Evolutionary conservation across 1,140 invertebrate species (phyloP), one percentile per base, ranked within the genome.

Genomic region (Acromyrmex echinatior): DNA sequence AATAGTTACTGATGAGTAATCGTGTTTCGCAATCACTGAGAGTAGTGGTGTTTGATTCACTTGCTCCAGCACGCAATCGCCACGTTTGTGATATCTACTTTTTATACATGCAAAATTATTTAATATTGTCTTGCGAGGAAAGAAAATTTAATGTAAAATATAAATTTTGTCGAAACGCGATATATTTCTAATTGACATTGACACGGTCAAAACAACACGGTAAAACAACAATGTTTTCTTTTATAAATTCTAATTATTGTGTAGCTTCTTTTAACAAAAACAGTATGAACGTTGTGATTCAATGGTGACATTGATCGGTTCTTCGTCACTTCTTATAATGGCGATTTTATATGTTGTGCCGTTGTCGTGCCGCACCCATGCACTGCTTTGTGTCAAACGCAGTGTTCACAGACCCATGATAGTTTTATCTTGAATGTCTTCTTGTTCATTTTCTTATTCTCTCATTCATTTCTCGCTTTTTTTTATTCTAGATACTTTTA

Each of bases 271-370:
- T n/a, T 63, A 63, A 62, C 39, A 18, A 39, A 73, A 60, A 73
- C 39, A 84, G 35, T 84, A 45, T 18, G 12, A 73, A 16, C 39
- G 56, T 62, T 74, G 56, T 84, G 70, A 39, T 84, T 84, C 80
- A 84, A 76, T 76, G 56, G 39, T 74, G 56, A 84, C 70, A 84
- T 76, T 84, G 80, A 84, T 84, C n/a, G 39, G 25, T 35, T 84
- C 80, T 60, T 84, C 56, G 21, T 71, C 51, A 28, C n/a, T 56
- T 70, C 45, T 68, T 21, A 70, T 68, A 80, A 80, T 45, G 28
- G n/a, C n/a, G 49, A 80, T 80, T 80, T 70, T 58, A 56, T 70
- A 56, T 49, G 49, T 80, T 21, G n/a, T 18, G n/a, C n/a, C 18
- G 68, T 56, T 12, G 53, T 73, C 3, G n/a, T 45, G 62, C 28